These are phyloP conservation scores for Crypturellus tataupa DNA, from an alignment of 2,797 vertebrate species.

Conservation along the genomic window DNA sequence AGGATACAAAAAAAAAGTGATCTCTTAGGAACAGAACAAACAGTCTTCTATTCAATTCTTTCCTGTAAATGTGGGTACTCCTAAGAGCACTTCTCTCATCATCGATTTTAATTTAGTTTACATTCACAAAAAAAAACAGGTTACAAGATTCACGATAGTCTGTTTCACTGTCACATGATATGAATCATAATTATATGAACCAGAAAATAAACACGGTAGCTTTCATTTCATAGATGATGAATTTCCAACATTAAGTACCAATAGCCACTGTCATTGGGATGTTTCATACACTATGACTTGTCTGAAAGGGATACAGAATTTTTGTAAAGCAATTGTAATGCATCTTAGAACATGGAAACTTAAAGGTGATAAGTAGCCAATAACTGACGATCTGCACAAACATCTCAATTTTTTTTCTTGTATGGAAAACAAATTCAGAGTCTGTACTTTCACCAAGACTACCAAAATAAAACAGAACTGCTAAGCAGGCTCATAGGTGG, in stretches of 20 bases:
- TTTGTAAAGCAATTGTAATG: not conserved
- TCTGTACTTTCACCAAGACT: not conserved
- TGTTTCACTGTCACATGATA: fast-evolving
- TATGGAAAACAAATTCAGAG: not conserved
- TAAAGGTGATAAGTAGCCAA: not conserved
- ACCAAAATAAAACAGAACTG: not conserved
- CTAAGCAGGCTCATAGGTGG: not conserved
- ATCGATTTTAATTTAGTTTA: not conserved
- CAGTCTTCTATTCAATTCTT: not conserved
- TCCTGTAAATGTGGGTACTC: not conserved
- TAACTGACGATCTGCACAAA: not conserved
- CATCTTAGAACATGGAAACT: not conserved
- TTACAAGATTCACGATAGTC: not conserved
- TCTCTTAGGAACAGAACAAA: not conserved
- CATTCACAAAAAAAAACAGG: not conserved
- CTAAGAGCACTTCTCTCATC: not conserved
- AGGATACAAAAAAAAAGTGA: not conserved
- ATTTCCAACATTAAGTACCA: not conserved
- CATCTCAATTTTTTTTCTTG: not conserved
- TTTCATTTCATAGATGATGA: not conserved
- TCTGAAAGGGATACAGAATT: not conserved
- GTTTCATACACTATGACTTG: not conserved
- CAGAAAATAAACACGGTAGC: not conserved
- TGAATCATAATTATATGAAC: not conserved
- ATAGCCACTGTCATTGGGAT: not conserved